phyloP scores from a whole-genome alignment of 2,113 vertebrate species.

The Rhombomys opimus region DNA sequence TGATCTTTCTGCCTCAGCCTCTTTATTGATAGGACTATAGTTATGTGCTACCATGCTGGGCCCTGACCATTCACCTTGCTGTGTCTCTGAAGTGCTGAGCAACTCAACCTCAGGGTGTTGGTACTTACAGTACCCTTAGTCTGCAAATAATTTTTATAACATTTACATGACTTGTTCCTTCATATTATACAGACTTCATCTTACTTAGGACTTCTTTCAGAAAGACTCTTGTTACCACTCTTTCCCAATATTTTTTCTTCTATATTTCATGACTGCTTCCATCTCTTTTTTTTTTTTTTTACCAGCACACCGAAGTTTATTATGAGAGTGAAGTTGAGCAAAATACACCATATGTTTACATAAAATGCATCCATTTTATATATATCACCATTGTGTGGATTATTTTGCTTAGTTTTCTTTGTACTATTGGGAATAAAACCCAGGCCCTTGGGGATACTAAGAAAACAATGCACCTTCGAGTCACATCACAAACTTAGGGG shows the following conservation, averaged over 20 bases:
- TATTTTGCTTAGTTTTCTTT: background rate
- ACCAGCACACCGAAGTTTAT: no score
- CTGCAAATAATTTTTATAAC: background rate
- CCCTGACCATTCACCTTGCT: background rate
- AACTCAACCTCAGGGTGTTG: constrained; percentile 14
- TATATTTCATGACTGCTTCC: background rate
- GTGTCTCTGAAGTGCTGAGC: background rate
- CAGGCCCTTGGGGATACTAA: background rate
- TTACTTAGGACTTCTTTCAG: background rate
- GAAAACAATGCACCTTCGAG: background rate
- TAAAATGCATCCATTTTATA: no score
- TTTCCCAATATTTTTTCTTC: background rate
- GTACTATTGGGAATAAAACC: background rate
- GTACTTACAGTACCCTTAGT: background rate
- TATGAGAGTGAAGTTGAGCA: no score
- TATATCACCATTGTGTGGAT: background rate
- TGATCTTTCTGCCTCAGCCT: background rate
- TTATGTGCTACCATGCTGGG: background rate
- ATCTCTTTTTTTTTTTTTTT: background rate
- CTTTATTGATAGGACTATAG: background rate
- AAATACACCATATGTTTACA: no score
- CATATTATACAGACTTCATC: background rate
- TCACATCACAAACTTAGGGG: background rate
- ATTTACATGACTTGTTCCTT: background rate
- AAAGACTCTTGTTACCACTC: background rate